A percentile compares a stretch with the other conserved stretches of the same genome.
phyloP scores from a whole-genome alignment of 2,888 invertebrate species.

The Gandaritis pyraliata region DNA sequence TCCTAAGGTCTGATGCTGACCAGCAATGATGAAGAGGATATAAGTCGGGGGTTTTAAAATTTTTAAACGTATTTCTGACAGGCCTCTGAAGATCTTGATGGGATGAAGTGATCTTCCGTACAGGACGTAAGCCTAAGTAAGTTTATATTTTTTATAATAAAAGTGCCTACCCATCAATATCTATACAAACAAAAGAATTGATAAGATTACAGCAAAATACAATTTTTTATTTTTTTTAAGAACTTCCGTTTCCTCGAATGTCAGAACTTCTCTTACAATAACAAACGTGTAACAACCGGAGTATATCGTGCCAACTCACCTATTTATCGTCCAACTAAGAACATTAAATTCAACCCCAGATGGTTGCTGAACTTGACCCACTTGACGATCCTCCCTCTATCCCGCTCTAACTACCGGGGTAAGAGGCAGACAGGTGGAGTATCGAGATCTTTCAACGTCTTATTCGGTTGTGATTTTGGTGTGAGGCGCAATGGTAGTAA shows the following conservation, averaged over 20 bases:
- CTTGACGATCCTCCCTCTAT: conserved; percentile 43
- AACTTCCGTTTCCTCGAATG: neutral
- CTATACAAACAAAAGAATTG: no score
- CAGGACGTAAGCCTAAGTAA: no score
- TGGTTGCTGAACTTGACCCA: conserved; percentile 69
- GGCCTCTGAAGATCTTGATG: no score
- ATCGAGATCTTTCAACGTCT: conserved; percentile 23
- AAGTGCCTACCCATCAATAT: no score
- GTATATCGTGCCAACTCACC: conserved; percentile 17
- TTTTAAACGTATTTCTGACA: no score
- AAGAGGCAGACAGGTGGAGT: conserved; percentile 20
- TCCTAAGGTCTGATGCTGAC: no score
- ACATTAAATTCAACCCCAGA: conserved; percentile 57
- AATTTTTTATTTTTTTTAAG: no score
- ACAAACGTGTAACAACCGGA: neutral
- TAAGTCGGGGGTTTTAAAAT: no score
- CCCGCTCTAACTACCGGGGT: conserved; percentile 24
- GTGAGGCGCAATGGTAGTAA: neutral
- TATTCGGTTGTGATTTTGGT: conserved; percentile 10
- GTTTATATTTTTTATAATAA: no score
- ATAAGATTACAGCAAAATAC: no score
- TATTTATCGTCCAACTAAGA: conserved; percentile 58
- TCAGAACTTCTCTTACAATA: conserved; percentile 2
- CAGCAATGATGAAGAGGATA: no score
- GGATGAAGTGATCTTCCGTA: no score